A percentile compares a stretch with the other conserved stretches of the same genome.
Evolutionary conservation across 2,797 vertebrate species (phyloP).

Genomic region (Nannoperca obscura): DNA sequence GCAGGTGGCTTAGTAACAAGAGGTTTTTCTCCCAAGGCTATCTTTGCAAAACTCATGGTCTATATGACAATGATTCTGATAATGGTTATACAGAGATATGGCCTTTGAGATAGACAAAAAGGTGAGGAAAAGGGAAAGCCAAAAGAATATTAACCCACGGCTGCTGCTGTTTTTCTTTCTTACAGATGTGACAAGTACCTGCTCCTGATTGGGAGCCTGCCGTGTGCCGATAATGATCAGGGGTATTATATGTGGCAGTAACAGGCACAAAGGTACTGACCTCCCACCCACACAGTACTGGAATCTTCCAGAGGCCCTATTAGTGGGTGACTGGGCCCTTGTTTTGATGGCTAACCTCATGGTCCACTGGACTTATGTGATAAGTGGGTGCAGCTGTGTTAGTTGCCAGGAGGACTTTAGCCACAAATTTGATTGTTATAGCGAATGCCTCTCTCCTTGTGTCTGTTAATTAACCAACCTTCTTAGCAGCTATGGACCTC

Average conservation of each 20-base stretch:
- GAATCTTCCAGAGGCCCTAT: constrained; percentile 69
- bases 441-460: constrained; percentile 57
- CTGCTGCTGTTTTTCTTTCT: constrained; percentile 25
- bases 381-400: constrained; percentile 76
- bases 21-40: constrained; percentile 30
- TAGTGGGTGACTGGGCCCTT: constrained; percentile 70
- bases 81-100: constrained; percentile 25
- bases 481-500: constrained; percentile 38
- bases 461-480: constrained; percentile 70
- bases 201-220: constrained; percentile 35
- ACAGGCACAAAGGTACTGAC: constrained; percentile 65
- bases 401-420: constrained; percentile 65
- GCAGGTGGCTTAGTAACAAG: constrained; percentile 38
- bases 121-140: constrained; percentile 20
- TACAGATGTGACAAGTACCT: constrained; percentile 39
- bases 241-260: constrained; percentile 64
- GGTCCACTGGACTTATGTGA: constrained; percentile 62
- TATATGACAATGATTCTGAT: constrained; percentile 13
- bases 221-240: constrained; percentile 62
- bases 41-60: constrained; percentile 24
- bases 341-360: constrained; percentile 73
- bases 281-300: constrained; percentile 57
- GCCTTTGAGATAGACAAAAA: constrained; percentile 26
- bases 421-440: constrained; percentile 72
- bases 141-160: not conserved